Evolutionary conservation across 2,888 invertebrate genomes (phyloP), one percentile per base, ranked within the genome.

Genomic region (Seladonia tumulorum): DNA sequence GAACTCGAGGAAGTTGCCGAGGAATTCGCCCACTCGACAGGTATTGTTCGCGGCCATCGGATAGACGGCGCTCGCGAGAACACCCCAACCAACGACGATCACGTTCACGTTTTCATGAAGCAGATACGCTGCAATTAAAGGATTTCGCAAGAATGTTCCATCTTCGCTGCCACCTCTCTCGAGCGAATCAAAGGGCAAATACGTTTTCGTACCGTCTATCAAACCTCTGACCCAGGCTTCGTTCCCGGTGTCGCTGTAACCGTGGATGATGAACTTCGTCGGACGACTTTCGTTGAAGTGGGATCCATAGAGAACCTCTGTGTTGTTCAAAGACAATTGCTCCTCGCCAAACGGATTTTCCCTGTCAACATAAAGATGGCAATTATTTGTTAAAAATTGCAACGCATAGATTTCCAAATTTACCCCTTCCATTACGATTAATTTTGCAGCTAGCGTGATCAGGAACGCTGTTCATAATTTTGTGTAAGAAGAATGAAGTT

Each of bases 291-390:
- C 94, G 60, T 94, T 94, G 79, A 94, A 93, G 25, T 94, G 94
- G 12, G 94, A 94, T 7, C 93, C 93, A 79, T 94, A 94, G n/a
- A 94, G 82, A 0, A 93, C 88, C 79, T 94, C 94, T 29, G 94
- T 94, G 74, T 94, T 92, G 73, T 94, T 94, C 71, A 93, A 60
- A 29, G 92, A 86, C 57, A 94, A 76, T 53, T 94, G 91, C 76
- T 94, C 94, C 82, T 94, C 94, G 5, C 93, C 93, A 66, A 93
- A 94, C 8, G 93, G 92, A 83, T 94, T 94, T 86, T 94, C 94
- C 18, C 94, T 94, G 79, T 12, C 1, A 10, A 73, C 12, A 35
- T 2, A 49, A 39, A 22, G 7, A 18, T 7, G 16, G 49, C 2
- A 18, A 18, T 49, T 7, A 49, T 49, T 49, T 49, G 49, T 2